These are phyloP conservation scores for Tokudaia tokunoshimensis DNA, from an alignment of 2,797 vertebrate species.

Conservation along the genomic window DNA sequence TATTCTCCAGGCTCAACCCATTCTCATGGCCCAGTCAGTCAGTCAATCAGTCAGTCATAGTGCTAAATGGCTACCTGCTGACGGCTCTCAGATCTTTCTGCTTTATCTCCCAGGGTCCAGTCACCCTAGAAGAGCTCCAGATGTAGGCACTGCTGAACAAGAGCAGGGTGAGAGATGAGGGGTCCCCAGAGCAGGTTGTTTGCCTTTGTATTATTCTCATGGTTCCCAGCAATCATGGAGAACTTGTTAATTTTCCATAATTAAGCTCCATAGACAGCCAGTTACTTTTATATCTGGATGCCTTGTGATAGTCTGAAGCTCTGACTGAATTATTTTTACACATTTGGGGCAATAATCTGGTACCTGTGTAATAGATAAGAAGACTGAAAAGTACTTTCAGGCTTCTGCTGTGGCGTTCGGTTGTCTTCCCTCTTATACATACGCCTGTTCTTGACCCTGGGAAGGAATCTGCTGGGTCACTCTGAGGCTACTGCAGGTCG, in stretches of 20 bases:
- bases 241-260: background rate
- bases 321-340: background rate
- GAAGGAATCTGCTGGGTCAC: background rate
- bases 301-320: background rate
- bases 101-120: background rate
- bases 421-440: background rate
- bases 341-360: background rate
- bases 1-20: background rate
- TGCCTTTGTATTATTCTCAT: background rate
- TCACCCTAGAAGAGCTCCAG: background rate
- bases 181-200: rapidly evolving
- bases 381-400: too few species aligned
- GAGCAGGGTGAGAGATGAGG: background rate
- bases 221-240: background rate
- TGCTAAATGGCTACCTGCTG: background rate
- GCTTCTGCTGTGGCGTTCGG: background rate
- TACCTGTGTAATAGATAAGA: background rate
- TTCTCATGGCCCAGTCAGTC: too few species aligned
- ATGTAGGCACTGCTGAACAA: background rate
- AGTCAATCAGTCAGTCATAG: too few species aligned
- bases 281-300: background rate
- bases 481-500: background rate
- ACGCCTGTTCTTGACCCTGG: too few species aligned
- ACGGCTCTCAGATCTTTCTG: background rate
- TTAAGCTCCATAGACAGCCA: rapidly evolving